A percentile compares a stretch with the other conserved stretches of the same genome.
Conservation (phyloP, 1,140 invertebrate species). For the Drosophila nebulosa region DNA sequence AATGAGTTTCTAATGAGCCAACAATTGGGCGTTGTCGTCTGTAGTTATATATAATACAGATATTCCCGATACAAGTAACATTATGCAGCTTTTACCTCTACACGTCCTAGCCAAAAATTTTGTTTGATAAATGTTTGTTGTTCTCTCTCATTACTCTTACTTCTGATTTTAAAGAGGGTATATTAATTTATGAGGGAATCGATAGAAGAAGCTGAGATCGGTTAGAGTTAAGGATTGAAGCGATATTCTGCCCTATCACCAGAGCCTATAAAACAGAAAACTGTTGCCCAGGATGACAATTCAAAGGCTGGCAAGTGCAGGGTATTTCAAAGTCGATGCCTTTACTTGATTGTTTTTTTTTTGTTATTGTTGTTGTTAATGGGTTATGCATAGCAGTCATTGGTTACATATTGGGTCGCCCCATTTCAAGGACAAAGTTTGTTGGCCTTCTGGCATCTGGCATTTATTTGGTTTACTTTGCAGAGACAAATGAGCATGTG, state of each 20-base stretch:
- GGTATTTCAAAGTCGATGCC: not conserved
- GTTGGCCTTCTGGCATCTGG: slow-evolving; percentile 54
- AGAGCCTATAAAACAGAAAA: too few relatives aligned
- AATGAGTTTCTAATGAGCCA: slow-evolving; percentile 79
- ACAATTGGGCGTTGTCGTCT: slow-evolving; percentile 64
- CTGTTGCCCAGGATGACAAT: too few relatives aligned
- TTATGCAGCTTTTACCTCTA: slow-evolving; percentile 10
- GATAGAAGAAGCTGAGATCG: too few relatives aligned
- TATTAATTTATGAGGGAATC: too few relatives aligned
- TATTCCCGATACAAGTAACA: slow-evolving; percentile 35
- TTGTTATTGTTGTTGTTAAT: slow-evolving; percentile 26
- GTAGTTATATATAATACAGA: slow-evolving; percentile 32
- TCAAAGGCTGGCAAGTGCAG: not conserved
- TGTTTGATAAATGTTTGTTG: slow-evolving; percentile 58
- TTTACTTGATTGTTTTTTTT: slow-evolving; percentile 36
- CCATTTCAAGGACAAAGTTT: slow-evolving; percentile 70
- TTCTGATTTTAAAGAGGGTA: not conserved
- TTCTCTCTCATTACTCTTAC: not conserved
- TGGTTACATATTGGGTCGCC: slow-evolving; percentile 1
- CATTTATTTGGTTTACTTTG: not conserved
- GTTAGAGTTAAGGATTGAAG: too few relatives aligned
- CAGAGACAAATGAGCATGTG: slow-evolving; percentile 59
- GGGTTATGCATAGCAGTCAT: slow-evolving; percentile 45
- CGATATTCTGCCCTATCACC: too few relatives aligned
- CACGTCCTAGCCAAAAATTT: not conserved